A percentile compares a stretch with the other conserved stretches of the same genome.
Evolutionary conservation across 2,888 invertebrate genomes (phyloP).

Genomic region (Yponomeuta plumbellus): DNA sequence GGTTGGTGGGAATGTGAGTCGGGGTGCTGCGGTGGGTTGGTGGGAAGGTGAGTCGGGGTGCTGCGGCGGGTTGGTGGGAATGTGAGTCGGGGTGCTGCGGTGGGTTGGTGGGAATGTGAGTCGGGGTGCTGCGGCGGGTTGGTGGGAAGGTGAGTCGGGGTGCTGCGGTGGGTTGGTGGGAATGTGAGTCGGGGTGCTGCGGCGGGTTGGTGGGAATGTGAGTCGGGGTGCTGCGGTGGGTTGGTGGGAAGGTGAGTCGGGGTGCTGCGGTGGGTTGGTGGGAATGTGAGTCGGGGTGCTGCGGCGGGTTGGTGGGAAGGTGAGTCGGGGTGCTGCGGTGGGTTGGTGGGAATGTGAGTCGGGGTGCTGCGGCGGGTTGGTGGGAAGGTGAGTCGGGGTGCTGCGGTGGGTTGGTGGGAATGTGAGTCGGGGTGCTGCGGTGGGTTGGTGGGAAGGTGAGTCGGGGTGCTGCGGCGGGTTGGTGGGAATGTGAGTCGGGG

Average conservation of each 20-base stretch:
- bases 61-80: too few relatives aligned
- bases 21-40: too few relatives aligned
- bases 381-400: slow-evolving; percentile 76
- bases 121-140: too few relatives aligned
- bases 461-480: slow-evolving; percentile 81
- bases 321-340: slow-evolving; percentile 59
- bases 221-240: neutral
- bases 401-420: too few relatives aligned
- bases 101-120: too few relatives aligned
- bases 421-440: slow-evolving; percentile 68
- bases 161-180: too few relatives aligned
- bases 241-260: slow-evolving; percentile 94
- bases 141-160: too few relatives aligned
- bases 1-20: slow-evolving; percentile 64
- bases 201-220: neutral
- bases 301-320: neutral
- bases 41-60: too few relatives aligned
- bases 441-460: slow-evolving; percentile 78
- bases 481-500: slow-evolving; percentile 39
- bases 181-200: too few relatives aligned
- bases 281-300: slow-evolving; percentile 44
- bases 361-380: slow-evolving; percentile 95
- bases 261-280: slow-evolving; percentile 79
- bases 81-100: too few relatives aligned
- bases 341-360: slow-evolving; percentile 93